A percentile compares a stretch with the other conserved stretches of the same genome.
Conservation (phyloP, 1,140 invertebrate species). For the Cyclargus thomasi region DNA sequence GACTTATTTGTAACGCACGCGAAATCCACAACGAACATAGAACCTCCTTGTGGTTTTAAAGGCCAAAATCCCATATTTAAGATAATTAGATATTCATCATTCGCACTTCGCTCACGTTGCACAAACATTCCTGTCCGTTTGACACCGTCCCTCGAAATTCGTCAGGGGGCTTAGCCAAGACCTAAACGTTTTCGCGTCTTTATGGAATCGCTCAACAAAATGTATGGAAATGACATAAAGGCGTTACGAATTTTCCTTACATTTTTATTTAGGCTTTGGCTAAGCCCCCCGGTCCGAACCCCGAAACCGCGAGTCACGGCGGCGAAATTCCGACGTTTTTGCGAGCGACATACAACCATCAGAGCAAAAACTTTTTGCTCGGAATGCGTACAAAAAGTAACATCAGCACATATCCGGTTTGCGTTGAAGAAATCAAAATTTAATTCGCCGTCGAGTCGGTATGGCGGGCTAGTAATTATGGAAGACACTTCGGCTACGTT, state of each 20-base stretch:
- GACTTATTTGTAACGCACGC: too few species aligned
- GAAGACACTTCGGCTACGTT: slow-evolving; percentile 14
- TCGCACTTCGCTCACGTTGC: slow-evolving; percentile 6
- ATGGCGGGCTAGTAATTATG: slow-evolving; percentile 12
- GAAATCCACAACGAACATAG: too few species aligned
- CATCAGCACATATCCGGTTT: slow-evolving; percentile 58
- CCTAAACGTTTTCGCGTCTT: too few species aligned
- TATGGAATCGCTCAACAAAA: too few species aligned
- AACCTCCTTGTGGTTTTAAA: too few species aligned
- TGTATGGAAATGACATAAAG: too few species aligned
- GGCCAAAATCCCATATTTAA: too few species aligned
- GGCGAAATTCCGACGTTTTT: slow-evolving; percentile 64
- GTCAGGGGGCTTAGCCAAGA: too few species aligned
- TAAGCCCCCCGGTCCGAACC: too few species aligned
- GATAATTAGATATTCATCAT: neutral
- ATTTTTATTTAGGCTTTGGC: too few species aligned
- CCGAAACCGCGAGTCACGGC: slow-evolving; percentile 63
- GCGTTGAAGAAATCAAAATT: slow-evolving; percentile 40
- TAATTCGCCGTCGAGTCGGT: slow-evolving; percentile 26
- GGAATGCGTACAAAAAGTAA: slow-evolving; percentile 67
- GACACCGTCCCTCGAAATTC: slow-evolving; percentile 50
- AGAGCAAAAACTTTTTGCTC: slow-evolving; percentile 55
- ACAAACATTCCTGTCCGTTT: slow-evolving; percentile 26
- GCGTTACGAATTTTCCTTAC: too few species aligned
- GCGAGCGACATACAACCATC: slow-evolving; percentile 53